Conservation (phyloP, 2,797 vertebrate species). For the Pangasius macronema region DNA sequence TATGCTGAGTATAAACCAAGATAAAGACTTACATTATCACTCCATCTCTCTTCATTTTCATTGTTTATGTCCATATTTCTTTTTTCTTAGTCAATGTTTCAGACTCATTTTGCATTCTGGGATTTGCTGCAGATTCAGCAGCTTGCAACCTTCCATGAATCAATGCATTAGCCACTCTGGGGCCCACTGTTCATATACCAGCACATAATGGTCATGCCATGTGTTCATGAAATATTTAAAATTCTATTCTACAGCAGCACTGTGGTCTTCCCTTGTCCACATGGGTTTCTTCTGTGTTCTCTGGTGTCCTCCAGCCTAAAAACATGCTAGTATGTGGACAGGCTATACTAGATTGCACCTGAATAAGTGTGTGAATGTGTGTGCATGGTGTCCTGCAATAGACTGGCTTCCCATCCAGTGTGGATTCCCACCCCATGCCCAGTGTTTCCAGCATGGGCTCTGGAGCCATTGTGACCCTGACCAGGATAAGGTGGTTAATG, state of each 20-base stretch:
- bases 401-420: background rate
- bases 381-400: background rate
- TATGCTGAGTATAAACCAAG: background rate
- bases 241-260: background rate
- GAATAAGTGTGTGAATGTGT: background rate
- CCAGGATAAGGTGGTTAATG: background rate
- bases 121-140: constrained; percentile 9
- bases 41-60: background rate
- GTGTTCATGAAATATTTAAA: background rate
- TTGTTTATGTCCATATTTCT: background rate
- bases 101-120: background rate
- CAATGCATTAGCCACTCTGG: constrained; percentile 23
- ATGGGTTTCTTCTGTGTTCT: background rate
- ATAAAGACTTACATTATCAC: constrained; percentile 22
- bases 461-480: background rate
- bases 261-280: background rate
- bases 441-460: background rate
- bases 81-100: background rate
- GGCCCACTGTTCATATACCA: constrained; percentile 17
- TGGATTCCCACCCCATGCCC: background rate
- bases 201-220: constrained; percentile 13
- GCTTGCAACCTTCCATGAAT: constrained; percentile 16
- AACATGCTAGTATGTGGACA: background rate
- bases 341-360: background rate
- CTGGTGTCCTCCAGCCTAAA: background rate